Base-by-base conservation (phyloP, 2,113 vertebrate genomes). In the Corythornis vintsioides region DNA sequence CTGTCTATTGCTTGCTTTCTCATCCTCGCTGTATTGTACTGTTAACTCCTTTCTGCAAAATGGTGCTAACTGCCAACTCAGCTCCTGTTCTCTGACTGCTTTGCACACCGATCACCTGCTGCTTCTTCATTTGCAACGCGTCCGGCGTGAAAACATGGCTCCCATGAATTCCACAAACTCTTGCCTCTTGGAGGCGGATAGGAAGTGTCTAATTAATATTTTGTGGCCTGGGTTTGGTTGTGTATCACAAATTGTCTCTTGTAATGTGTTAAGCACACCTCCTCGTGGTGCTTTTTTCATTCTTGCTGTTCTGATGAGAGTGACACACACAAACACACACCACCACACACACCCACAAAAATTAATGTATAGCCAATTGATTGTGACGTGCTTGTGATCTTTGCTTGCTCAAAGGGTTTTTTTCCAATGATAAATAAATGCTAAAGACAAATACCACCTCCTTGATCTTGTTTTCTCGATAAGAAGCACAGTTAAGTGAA, bases 381-480 rank as follows among this genome's bases (percentile, higher is more conserved):
- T 98, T 99, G 98, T 99, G 98, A 99, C 94, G 98, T 99, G 98
- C 97, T 98, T 98, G 98, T 99, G 98, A 98, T 98, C 98, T 98
- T 97, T 99, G 98, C 98, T 98, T 99, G 99, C 98, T 99, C 96
- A 96, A 98, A 98, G 95, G n/a, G 61, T 67, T 63, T 94, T 61
- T 96, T 94, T 86, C 90, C 97, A 98, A 97, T 97, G 97, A 98
- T 97, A 97, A 99, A 99, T 99, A 99, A 99, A 99, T 98, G 97
- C 97, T 98, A 97, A 98, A 98, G 96, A 97, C 97, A 43, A 98
- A 98, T 82, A 95, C 90, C 95, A 97, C 92, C 90, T 97, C 95
- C 96, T 98, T 93, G 97, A 97, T 95, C 97, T 97, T 96, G 92
- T 98, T 98, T 97, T 97, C 97, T 97, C 92, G 11, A 83, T 85